phyloP scores from a whole-genome alignment of 2,888 invertebrate genomes.

The Melinopterus prodromus region DNA sequence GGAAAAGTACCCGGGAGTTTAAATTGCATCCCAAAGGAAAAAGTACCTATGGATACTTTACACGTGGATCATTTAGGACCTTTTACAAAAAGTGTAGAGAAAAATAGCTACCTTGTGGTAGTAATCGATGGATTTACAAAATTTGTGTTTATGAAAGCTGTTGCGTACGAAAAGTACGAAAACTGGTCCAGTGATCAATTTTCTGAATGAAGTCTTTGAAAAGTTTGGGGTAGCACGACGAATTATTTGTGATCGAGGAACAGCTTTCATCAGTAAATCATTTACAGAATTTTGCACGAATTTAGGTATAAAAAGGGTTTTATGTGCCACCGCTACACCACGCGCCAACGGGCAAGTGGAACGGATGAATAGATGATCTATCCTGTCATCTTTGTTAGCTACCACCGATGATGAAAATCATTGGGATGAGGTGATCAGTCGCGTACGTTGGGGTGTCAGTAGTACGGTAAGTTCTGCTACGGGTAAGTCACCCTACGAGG shows the following conservation, averaged over 20 bases:
- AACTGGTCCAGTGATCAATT: slow-evolving; percentile 38
- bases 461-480: slow-evolving; percentile 24
- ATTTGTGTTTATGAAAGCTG: slow-evolving; percentile 48
- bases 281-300: slow-evolving; percentile 10
- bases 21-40: slow-evolving; percentile 8
- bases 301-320: slow-evolving; percentile 34
- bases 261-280: neutral
- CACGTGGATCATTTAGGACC: neutral
- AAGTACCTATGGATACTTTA: slow-evolving; percentile 14
- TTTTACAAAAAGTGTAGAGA: slow-evolving; percentile 33
- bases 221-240: slow-evolving; percentile 15
- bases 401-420: slow-evolving; percentile 12
- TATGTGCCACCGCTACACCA: slow-evolving; percentile 6
- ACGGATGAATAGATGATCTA: slow-evolving; percentile 39
- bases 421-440: slow-evolving; percentile 13
- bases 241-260: slow-evolving; percentile 17
- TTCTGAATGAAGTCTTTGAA: slow-evolving; percentile 32
- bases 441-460: slow-evolving; percentile 25
- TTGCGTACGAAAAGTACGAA: slow-evolving; percentile 42
- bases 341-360: slow-evolving; percentile 47
- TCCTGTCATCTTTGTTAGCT: slow-evolving; percentile 21
- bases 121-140: slow-evolving; percentile 51
- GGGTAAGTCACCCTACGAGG: slow-evolving; percentile 20
- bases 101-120: slow-evolving; percentile 46
- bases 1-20: slow-evolving; percentile 5